phyloP scores from a whole-genome alignment of 2,888 invertebrate species.

The Hymenopus coronatus region DNA sequence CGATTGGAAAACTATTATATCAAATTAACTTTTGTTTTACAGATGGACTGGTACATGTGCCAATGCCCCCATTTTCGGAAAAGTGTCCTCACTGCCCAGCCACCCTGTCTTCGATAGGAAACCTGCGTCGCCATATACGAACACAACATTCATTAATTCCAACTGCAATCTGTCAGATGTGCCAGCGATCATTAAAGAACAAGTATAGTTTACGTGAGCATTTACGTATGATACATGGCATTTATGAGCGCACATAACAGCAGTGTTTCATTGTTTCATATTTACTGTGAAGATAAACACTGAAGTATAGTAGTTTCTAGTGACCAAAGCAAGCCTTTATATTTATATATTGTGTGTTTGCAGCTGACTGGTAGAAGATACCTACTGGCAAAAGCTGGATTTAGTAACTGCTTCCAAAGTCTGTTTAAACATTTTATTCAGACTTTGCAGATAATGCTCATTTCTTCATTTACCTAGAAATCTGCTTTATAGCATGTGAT shows the following conservation, averaged over 20 bases:
- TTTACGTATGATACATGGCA: conserved; percentile 24
- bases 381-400: no score
- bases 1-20: neutral
- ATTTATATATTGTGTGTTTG: no score
- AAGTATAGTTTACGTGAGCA: conserved; percentile 32
- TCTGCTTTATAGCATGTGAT: no score
- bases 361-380: no score
- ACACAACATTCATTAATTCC: conserved; percentile 28
- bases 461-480: no score
- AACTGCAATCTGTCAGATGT: conserved; percentile 22
- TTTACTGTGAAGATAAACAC: no score
- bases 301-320: no score
- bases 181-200: conserved; percentile 29
- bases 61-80: conserved; percentile 4
- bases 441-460: no score
- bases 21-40: neutral
- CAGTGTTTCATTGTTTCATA: neutral
- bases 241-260: neutral
- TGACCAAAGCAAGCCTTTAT: no score
- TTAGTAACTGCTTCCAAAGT: no score
- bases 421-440: no score
- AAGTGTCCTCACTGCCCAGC: conserved; percentile 29
- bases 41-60: neutral
- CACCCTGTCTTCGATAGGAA: conserved; percentile 23
- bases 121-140: conserved; percentile 29